Conservation (phyloP, 2,113 vertebrate species). For the Prionailurus viverrinus region DNA sequence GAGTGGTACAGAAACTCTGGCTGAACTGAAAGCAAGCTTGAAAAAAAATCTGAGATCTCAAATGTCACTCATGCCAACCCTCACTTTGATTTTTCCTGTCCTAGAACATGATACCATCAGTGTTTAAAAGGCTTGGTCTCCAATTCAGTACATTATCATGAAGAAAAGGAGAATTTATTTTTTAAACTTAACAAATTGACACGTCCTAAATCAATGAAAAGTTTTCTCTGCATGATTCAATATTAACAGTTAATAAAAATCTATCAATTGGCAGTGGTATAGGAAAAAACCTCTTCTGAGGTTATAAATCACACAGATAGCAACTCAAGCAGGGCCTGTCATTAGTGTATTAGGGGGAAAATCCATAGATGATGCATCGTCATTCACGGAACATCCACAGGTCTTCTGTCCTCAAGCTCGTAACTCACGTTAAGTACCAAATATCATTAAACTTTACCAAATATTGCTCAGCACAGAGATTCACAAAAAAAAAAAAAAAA, state of each 20-base stretch:
- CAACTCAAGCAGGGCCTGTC: slow-evolving; percentile 52
- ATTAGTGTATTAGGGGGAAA: slow-evolving; percentile 51
- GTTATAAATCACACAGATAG: slow-evolving; percentile 69
- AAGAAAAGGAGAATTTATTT: slow-evolving; percentile 53
- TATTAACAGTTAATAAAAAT: slow-evolving; percentile 85
- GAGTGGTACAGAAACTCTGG: not conserved
- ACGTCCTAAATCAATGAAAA: slow-evolving; percentile 76
- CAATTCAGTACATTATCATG: slow-evolving; percentile 19
- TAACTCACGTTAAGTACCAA: slow-evolving; percentile 78
- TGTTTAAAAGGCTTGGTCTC: slow-evolving; percentile 59
- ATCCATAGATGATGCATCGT: slow-evolving; percentile 49
- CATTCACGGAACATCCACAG: slow-evolving; percentile 36
- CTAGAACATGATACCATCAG: slow-evolving; percentile 53
- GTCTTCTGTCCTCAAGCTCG: slow-evolving; percentile 61
- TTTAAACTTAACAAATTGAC: slow-evolving; percentile 62
- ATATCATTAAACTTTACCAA: slow-evolving; percentile 79
- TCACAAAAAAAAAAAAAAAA: not conserved
- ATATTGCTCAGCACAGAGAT: slow-evolving; percentile 73
- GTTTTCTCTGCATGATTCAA: slow-evolving; percentile 82
- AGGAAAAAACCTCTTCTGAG: slow-evolving; percentile 69
- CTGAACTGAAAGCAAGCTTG: not conserved
- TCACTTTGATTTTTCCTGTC: slow-evolving; percentile 10
- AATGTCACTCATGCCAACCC: not conserved
- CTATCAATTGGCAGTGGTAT: slow-evolving; percentile 71
- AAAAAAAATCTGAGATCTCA: not conserved